Conservation (phyloP, 2,888 invertebrate species). For the Caenorhabditis sulstoni region DNA sequence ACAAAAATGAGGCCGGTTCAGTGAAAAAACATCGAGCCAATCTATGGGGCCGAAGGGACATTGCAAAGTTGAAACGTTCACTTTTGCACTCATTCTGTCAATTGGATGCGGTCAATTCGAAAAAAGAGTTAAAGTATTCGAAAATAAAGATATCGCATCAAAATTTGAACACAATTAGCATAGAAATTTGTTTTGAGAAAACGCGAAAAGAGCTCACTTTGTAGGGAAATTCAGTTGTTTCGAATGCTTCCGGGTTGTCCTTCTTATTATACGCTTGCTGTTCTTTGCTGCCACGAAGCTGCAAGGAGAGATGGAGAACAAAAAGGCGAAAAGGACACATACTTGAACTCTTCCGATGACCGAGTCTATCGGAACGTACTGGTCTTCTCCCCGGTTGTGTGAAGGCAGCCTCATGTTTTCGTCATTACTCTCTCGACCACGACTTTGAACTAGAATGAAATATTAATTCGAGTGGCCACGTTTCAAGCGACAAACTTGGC, state of each 20-base stretch:
- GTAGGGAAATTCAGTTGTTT: slow-evolving; percentile 65
- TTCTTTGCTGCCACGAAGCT: slow-evolving; percentile 30
- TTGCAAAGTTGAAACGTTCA: too few species aligned
- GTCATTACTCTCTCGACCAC: slow-evolving; percentile 1
- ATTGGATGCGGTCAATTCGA: neutral
- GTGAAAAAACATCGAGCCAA: too few species aligned
- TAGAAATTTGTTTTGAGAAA: slow-evolving; percentile 1
- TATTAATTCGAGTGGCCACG: neutral
- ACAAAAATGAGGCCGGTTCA: too few species aligned
- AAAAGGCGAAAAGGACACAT: neutral
- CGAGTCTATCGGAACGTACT: slow-evolving; percentile 59
- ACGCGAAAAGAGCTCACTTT: slow-evolving; percentile 42
- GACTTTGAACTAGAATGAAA: slow-evolving; percentile 12
- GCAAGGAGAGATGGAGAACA: too few species aligned
- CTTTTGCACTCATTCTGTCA: neutral
- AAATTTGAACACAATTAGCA: slow-evolving; percentile 31
- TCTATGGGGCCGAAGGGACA: too few species aligned
- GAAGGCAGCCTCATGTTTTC: slow-evolving; percentile 10
- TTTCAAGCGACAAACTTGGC: neutral
- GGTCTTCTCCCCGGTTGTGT: slow-evolving; percentile 27
- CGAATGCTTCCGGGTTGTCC: slow-evolving; percentile 61
- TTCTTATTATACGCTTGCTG: slow-evolving; percentile 54
- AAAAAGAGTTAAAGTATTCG: neutral
- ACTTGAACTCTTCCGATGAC: slow-evolving; percentile 61
- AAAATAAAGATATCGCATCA: slow-evolving; percentile 8